Percentiles rank a stretch among this genome's conserved stretches.
Evolutionary conservation across 2,888 invertebrate species (phyloP).

Genomic region (Phyto melanocephala): DNA sequence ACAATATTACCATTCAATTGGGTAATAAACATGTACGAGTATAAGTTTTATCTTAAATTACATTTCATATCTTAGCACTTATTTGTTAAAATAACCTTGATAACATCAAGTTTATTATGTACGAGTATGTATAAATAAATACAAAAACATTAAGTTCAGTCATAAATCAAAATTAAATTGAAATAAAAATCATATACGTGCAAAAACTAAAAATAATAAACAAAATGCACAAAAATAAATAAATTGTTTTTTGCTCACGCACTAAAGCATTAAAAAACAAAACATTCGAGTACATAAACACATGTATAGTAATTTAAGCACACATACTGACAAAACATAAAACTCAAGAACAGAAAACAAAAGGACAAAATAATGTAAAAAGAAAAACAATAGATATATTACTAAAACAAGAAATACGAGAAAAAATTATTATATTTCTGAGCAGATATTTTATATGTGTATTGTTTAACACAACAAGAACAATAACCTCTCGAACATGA

Average conservation of each 20-base stretch:
- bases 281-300: background rate
- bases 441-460: background rate
- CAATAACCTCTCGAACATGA: slow-evolving; percentile 4
- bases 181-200: slow-evolving; percentile 27
- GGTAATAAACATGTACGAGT: too few relatives aligned
- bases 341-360: background rate
- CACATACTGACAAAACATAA: background rate
- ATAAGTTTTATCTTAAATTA: too few relatives aligned
- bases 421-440: slow-evolving; percentile 15
- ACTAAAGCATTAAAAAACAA: background rate
- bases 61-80: too few relatives aligned
- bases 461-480: background rate
- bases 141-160: background rate
- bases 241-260: slow-evolving; percentile 21
- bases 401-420: background rate
- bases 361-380: background rate
- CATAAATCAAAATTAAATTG: slow-evolving; percentile 48
- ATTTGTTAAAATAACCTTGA: too few relatives aligned
- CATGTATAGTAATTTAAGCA: background rate
- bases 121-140: too few relatives aligned
- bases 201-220: background rate
- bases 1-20: too few relatives aligned
- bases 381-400: slow-evolving; percentile 8
- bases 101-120: too few relatives aligned
- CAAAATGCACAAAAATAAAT: background rate